Conservation (phyloP, 2,113 vertebrate genomes). For the Osmerus eperlanus region DNA sequence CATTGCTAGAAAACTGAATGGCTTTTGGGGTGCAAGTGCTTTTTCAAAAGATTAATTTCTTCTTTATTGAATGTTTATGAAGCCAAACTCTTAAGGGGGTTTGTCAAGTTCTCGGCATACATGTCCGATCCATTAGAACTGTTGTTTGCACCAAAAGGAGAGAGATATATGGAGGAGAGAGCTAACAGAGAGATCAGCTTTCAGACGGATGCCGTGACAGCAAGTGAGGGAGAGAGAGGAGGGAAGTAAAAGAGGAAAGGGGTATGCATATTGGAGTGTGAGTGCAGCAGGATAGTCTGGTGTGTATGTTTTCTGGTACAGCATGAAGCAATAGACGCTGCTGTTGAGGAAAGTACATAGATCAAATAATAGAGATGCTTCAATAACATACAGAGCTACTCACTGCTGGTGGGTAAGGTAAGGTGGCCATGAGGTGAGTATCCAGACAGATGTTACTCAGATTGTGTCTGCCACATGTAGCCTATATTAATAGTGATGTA, state of each 20-base stretch:
- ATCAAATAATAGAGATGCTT: neutral
- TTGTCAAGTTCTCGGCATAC: too few species aligned
- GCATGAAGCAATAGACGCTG: neutral
- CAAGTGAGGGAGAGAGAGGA: neutral
- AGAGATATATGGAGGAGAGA: neutral
- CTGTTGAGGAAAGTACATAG: neutral
- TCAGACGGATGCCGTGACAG: neutral
- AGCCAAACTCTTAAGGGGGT: too few species aligned
- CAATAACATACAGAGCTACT: neutral
- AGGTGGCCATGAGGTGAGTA: neutral
- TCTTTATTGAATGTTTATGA: too few species aligned
- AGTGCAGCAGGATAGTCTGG: neutral
- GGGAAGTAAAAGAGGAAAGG: neutral
- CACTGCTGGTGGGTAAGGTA: neutral
- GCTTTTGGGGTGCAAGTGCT: too few species aligned
- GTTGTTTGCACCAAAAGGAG: neutral
- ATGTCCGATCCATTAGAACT: too few species aligned
- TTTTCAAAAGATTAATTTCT: too few species aligned
- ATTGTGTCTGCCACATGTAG: neutral
- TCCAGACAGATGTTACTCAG: neutral
- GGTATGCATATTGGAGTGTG: neutral
- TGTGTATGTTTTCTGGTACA: neutral
- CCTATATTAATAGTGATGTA: neutral
- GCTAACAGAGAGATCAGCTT: constrained; percentile 5
- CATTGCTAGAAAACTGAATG: too few species aligned